phyloP scores from a whole-genome alignment of 2,888 invertebrate species.

The Drosophila borborema region DNA sequence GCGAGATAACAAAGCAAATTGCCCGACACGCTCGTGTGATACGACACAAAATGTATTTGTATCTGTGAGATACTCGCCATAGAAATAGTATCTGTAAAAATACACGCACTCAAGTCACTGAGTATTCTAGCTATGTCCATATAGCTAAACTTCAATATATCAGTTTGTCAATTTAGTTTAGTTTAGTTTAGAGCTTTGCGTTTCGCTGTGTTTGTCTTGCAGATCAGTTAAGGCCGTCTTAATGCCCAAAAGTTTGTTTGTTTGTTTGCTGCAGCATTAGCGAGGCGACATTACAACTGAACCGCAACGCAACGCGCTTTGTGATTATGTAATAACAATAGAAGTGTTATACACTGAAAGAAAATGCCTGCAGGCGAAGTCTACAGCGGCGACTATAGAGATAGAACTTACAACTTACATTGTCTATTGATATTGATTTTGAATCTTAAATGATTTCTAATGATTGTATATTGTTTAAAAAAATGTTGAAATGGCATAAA shows the following conservation, averaged over 20 bases:
- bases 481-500: too few relatives aligned
- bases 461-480: background rate
- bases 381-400: background rate
- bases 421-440: background rate
- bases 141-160: constrained; percentile 4
- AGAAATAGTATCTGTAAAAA: constrained; percentile 13
- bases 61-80: constrained; percentile 16
- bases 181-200: background rate
- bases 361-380: background rate
- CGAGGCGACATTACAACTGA: constrained; percentile 37
- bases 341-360: constrained; percentile 13
- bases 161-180: constrained; percentile 9
- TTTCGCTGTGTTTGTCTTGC: constrained; percentile 27
- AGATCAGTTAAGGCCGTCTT: constrained; percentile 20
- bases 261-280: constrained; percentile 60
- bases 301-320: constrained; percentile 22
- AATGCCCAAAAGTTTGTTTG: constrained; percentile 28
- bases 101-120: constrained; percentile 17
- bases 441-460: background rate
- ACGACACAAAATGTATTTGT: constrained; percentile 19
- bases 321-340: constrained; percentile 23
- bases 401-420: background rate
- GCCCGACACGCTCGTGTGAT: constrained; percentile 18
- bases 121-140: constrained; percentile 3
- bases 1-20: constrained; percentile 26